Evolutionary conservation across 2,113 vertebrate species (phyloP), one percentile per base, ranked within the genome.

Genomic region (Pteropus alecto): DNA sequence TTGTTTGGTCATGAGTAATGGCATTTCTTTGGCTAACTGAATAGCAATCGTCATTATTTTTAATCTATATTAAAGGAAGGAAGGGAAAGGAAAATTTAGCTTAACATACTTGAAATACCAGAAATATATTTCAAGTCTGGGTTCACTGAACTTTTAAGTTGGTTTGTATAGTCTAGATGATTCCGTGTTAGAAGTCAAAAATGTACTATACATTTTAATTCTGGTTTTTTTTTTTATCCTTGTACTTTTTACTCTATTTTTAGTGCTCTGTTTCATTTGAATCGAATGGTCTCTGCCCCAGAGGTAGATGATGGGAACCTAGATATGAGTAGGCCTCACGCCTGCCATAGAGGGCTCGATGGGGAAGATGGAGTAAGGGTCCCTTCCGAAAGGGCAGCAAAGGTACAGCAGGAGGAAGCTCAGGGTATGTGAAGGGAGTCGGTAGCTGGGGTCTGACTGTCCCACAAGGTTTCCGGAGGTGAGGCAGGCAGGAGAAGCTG

Each of bases 21-120:
- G 73, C 89, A 33, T 54, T 95, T 51, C 81, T 88, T 67, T 82
- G 82, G 82, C 82, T 91, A 84, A 77, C 92, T 84, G 60, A 81
- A 33, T 79, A 76, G 82, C 54, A 93, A 26, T 93, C 67, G 89
- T 87, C 87, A 77, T 95, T 89, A 96, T 81, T 97, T 94, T 90
- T 92, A 91, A 92, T 94, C 93, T 85, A 7, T 67, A 65, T 84
- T 97, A 94, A 94, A 86, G 56, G 56, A 88, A 76, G 78, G 51
- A 92, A 35, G 70, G 28, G 67, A 61, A 90, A 93, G 83, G 77
- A 78, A 92, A 87, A 88, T 95, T 89, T 74, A 95, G 63, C 93
- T 92, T 90, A 90, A 81, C 26, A 41, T 33, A 9, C 21, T 85
- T 93, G 58, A 90, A 94, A 85, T 88, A 38, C 26, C 65, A 93